Evolutionary conservation across 2,113 vertebrate genomes (phyloP).

Genomic region (Anguilla rostrata): DNA sequence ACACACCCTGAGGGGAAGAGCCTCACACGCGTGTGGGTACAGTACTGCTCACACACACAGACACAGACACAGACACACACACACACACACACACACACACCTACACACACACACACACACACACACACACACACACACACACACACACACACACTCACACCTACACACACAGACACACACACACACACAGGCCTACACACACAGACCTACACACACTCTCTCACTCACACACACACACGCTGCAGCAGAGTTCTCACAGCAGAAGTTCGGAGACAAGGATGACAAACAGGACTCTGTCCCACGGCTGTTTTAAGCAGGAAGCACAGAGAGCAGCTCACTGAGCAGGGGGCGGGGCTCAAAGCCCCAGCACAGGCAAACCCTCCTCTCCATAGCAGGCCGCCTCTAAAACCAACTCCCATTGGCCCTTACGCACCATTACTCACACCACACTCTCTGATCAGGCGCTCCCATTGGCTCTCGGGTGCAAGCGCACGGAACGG

Average conservation of each 20-base stretch:
- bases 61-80: no score
- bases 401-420: background rate
- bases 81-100: no score
- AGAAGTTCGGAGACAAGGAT: background rate
- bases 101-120: no score
- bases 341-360: background rate
- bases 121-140: no score
- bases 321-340: background rate
- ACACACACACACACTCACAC: no score
- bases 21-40: no score
- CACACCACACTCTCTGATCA: background rate
- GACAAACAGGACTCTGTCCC: conserved; percentile 3
- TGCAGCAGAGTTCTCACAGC: background rate
- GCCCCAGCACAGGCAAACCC: background rate
- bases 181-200: background rate
- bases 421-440: background rate
- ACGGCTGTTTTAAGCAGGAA: background rate
- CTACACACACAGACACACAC: background rate
- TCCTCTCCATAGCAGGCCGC: background rate
- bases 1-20: no score
- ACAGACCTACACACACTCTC: background rate
- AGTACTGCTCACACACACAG: no score
- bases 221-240: background rate
- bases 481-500: no score
- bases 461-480: background rate